These are phyloP conservation scores for Meloidogyne chitwoodi DNA, from an alignment of 1,140 invertebrate species.

Conservation along the genomic window DNA sequence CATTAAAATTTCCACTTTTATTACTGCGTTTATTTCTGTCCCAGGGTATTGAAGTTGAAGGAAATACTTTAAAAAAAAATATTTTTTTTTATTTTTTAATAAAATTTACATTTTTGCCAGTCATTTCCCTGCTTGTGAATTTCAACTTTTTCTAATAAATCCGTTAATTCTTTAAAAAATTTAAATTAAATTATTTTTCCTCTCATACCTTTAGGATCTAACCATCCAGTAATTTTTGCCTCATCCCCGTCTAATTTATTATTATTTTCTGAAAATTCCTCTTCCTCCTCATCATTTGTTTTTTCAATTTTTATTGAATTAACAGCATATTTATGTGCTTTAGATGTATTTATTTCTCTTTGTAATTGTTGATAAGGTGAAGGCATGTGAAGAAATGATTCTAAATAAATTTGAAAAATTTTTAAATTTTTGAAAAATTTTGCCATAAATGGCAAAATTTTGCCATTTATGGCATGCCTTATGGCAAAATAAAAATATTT, in stretches of 20 bases:
- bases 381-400: slow-evolving; percentile 30
- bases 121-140: slow-evolving; percentile 62
- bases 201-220: background rate
- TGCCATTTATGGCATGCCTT: background rate
- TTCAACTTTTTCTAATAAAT: slow-evolving; percentile 84
- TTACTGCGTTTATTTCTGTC: background rate
- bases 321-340: slow-evolving; percentile 34
- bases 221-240: background rate
- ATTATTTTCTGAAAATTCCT: slow-evolving; percentile 17
- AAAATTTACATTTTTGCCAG: slow-evolving; percentile 61
- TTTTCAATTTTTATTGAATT: slow-evolving; percentile 26
- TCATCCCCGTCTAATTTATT: background rate
- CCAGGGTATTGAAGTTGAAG: background rate
- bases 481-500: background rate
- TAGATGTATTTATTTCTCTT: slow-evolving; percentile 24
- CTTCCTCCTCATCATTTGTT: background rate
- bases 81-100: background rate
- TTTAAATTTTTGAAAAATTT: too few relatives aligned
- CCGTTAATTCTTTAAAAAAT: slow-evolving; percentile 63
- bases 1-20: slow-evolving; percentile 8
- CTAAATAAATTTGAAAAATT: slow-evolving; percentile 28
- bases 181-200: background rate
- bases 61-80: background rate
- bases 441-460: background rate
- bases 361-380: slow-evolving; percentile 31